Conservation (phyloP, 2,113 vertebrate species). For the Arizona elegans region DNA sequence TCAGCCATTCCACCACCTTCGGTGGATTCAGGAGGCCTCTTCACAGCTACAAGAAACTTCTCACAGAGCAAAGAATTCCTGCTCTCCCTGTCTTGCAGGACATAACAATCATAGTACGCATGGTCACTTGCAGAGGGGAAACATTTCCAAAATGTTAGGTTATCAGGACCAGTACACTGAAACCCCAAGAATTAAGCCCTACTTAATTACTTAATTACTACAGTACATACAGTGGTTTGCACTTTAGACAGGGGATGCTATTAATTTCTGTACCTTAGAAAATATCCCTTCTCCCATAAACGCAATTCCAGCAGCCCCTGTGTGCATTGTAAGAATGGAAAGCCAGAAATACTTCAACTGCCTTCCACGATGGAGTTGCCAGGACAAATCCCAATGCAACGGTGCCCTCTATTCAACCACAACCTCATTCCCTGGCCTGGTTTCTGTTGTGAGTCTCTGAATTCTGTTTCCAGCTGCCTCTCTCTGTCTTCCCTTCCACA, state of each 20-base stretch:
- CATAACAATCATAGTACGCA: not conserved
- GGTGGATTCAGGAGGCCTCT: not conserved
- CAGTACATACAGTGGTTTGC: not conserved
- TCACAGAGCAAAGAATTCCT: not conserved
- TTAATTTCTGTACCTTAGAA: not conserved
- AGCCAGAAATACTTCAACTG: not conserved
- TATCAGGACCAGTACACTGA: not conserved
- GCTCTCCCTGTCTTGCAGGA: not conserved
- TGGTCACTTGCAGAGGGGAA: not conserved
- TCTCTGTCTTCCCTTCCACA: constrained; percentile 23
- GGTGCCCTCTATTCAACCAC: not conserved
- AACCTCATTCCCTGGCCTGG: constrained; percentile 11
- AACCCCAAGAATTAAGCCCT: not conserved
- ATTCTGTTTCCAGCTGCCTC: constrained; percentile 37
- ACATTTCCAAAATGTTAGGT: not conserved
- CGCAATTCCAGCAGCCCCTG: not conserved
- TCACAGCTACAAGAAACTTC: not conserved
- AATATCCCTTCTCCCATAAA: not conserved
- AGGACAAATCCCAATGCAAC: not conserved
- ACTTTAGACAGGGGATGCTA: not conserved
- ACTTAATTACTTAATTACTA: too few relatives aligned
- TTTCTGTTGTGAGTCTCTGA: constrained; percentile 31
- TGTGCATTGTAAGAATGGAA: not conserved
- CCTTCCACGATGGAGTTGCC: constrained; percentile 10
- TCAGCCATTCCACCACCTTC: not conserved